These are phyloP conservation scores for Prunella himalayana DNA, from an alignment of 2,113 vertebrate species.

Conservation along the genomic window DNA sequence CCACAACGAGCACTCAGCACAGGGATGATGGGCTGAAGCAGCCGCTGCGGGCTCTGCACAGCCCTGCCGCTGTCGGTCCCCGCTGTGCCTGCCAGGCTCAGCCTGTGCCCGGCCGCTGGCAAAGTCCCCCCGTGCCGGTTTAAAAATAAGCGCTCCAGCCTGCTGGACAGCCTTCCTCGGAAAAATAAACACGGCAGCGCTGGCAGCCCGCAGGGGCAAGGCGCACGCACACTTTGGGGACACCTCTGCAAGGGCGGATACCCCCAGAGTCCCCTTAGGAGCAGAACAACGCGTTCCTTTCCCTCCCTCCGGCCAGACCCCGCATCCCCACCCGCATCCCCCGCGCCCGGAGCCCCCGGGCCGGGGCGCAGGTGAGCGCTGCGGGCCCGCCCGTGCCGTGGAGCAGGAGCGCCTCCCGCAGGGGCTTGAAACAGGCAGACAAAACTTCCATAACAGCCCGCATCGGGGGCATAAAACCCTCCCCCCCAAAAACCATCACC, in stretches of 20 bases:
- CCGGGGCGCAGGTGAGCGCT: neutral
- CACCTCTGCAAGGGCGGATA: neutral
- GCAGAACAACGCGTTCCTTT: neutral
- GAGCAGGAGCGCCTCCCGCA: neutral
- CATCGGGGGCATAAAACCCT: neutral
- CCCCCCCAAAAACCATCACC: too few species aligned
- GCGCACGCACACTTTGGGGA: neutral
- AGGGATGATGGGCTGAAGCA: rapidly evolving
- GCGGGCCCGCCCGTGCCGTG: neutral
- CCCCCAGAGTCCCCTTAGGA: neutral
- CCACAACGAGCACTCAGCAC: rapidly evolving
- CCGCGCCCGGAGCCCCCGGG: neutral
- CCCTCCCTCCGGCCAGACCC: neutral
- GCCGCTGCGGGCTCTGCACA: neutral
- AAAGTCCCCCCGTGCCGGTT: neutral
- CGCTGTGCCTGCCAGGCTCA: neutral
- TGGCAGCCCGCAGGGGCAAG: neutral
- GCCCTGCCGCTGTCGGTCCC: too few species aligned
- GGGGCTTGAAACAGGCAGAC: neutral
- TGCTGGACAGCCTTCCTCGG: neutral
- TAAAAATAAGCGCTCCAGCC: neutral
- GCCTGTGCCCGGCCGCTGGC: neutral
- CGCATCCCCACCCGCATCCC: neutral
- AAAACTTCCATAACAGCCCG: neutral
- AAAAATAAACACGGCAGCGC: neutral